A percentile compares a stretch with the other conserved stretches of the same genome.
Conservation (phyloP, 2,113 vertebrate genomes). For the Maccullochella peelii region DNA sequence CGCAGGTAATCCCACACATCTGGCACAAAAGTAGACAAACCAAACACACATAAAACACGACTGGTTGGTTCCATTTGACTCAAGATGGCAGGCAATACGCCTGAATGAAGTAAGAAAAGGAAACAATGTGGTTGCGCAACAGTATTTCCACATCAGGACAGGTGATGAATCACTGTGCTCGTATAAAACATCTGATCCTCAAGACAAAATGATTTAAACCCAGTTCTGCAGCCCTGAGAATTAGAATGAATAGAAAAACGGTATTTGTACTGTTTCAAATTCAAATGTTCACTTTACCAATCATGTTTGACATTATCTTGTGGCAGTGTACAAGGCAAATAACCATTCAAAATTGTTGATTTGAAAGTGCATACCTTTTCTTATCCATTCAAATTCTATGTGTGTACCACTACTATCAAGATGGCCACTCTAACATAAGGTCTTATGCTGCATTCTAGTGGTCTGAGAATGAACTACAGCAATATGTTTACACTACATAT, state of each 20-base stretch:
- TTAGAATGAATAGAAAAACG: slow-evolving; percentile 46
- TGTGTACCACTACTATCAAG: not conserved
- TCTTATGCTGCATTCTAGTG: slow-evolving; percentile 71
- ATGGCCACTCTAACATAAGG: slow-evolving; percentile 10
- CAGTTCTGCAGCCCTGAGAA: not conserved
- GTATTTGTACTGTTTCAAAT: not conserved
- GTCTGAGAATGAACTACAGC: slow-evolving; percentile 59
- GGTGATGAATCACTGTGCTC: slow-evolving; percentile 20
- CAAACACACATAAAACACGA: not conserved
- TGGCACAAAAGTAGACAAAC: slow-evolving; percentile 13
- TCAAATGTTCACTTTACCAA: not conserved
- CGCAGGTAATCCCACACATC: not conserved
- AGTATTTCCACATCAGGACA: slow-evolving; percentile 43
- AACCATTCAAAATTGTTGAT: slow-evolving; percentile 33
- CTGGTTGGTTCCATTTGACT: not conserved
- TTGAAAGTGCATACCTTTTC: slow-evolving; percentile 26
- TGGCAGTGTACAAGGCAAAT: slow-evolving; percentile 45
- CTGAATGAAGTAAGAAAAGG: slow-evolving; percentile 1
- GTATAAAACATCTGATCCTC: not conserved
- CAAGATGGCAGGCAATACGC: slow-evolving; percentile 15
- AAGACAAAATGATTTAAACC: not conserved
- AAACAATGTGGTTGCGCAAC: not conserved
- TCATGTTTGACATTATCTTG: not conserved
- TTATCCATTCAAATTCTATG: slow-evolving; percentile 41
- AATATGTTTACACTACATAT: not conserved